phyloP scores from a whole-genome alignment of 2,113 vertebrate genomes.

The Pyxicephalus adspersus region DNA sequence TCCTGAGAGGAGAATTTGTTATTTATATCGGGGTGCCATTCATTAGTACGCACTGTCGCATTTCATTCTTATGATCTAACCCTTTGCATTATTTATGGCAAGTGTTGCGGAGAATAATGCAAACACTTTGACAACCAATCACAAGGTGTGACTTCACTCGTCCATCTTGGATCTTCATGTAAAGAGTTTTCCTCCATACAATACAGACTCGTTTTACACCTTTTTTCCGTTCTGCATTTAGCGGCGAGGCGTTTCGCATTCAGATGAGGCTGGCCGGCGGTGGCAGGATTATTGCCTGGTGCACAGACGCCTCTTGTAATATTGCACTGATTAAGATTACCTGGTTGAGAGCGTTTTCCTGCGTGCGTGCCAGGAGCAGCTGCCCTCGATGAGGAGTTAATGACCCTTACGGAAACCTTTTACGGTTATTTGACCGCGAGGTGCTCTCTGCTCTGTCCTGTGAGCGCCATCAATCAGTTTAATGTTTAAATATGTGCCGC shows the following conservation, averaged over 20 bases:
- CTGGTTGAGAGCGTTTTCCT: constrained; percentile 68
- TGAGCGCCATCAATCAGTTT: constrained; percentile 72
- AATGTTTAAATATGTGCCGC: constrained; percentile 70
- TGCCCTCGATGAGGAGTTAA: constrained; percentile 71
- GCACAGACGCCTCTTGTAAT: background rate
- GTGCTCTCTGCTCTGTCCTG: constrained; percentile 71
- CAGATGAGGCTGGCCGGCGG: background rate
- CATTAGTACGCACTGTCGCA: too few species aligned
- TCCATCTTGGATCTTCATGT: too few species aligned
- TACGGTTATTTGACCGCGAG: constrained; percentile 72
- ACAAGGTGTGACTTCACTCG: too few species aligned
- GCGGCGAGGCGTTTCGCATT: too few species aligned
- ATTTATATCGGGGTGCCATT: too few species aligned
- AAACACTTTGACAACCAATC: too few species aligned
- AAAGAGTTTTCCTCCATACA: too few species aligned
- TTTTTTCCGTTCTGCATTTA: background rate
- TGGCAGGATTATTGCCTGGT: background rate
- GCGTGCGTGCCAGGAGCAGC: constrained; percentile 59
- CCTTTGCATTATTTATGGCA: too few species aligned
- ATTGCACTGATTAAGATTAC: constrained; percentile 61
- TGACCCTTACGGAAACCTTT: constrained; percentile 71
- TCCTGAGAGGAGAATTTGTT: too few species aligned
- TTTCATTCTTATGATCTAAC: too few species aligned
- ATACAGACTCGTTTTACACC: too few species aligned
- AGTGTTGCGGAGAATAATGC: too few species aligned